A percentile compares a stretch with the other conserved stretches of the same genome.
Conservation (phyloP, 2,113 vertebrate species). For the Microcebus lehilahytsara region DNA sequence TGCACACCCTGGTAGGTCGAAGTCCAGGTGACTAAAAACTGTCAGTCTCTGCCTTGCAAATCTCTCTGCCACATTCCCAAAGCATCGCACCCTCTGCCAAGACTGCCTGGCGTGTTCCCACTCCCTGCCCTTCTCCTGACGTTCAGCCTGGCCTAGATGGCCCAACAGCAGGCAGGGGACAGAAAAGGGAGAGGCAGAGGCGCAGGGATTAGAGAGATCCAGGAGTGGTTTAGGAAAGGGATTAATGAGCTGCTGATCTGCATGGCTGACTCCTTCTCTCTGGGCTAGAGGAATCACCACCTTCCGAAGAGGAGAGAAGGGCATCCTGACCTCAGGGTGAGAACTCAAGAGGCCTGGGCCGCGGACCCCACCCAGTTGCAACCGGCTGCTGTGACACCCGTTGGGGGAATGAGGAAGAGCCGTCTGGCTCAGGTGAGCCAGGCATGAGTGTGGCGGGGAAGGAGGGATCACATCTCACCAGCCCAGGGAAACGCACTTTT, state of each 20-base stretch:
- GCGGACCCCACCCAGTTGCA: not conserved
- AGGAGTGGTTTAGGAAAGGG: not conserved
- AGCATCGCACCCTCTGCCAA: not conserved
- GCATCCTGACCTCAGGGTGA: not conserved
- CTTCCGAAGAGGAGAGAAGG: not conserved
- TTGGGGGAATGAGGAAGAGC: slow-evolving; percentile 18
- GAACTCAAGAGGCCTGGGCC: not conserved
- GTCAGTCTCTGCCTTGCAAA: not conserved
- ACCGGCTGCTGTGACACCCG: not conserved
- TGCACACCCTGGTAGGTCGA: not conserved
- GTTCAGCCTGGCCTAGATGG: not conserved
- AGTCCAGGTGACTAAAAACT: not conserved
- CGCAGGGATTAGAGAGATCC: not conserved
- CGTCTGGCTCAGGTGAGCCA: not conserved
- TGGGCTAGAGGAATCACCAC: not conserved
- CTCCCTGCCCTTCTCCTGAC: not conserved
- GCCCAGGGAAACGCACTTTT: not conserved
- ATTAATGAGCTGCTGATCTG: not conserved
- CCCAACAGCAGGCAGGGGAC: not conserved
- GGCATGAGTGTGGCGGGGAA: not conserved
- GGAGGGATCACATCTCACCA: not conserved
- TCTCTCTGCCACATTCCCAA: not conserved
- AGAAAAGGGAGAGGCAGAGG: not conserved
- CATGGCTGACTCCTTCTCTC: not conserved
- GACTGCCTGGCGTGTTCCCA: not conserved